Evolutionary conservation across 2,888 invertebrate species (phyloP), one percentile per base, ranked within the genome.

Genomic region (Hydroisotoma schaefferi): DNA sequence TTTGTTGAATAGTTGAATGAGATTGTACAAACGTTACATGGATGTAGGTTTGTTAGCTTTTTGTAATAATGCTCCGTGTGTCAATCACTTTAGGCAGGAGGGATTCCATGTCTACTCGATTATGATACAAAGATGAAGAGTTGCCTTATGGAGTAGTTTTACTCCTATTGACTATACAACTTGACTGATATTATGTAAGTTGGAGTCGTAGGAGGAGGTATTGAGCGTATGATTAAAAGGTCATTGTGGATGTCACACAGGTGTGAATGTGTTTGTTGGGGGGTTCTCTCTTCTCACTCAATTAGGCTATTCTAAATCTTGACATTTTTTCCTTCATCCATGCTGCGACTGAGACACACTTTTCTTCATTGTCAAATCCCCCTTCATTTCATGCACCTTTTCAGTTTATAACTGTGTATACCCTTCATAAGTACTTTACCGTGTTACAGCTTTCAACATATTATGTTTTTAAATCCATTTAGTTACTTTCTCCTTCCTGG

Each of bases 201-300:
- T 47, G 49, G 57, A 49, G 38, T 37, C 37, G 8, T 18, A 8
- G 40, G 20, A 20, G 48, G 52, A 37, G 52, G 29, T 52, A 37
- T 55, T 53, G 57, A 57, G 49, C 48, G 54, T 55, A 57, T 64
- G 68, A 68, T 65, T 68, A 68, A 68, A 68, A 70, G 68, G 70
- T 70, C 68, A 67, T 59, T 58, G 53, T 55, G 46, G 55, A 59
- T 70, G 70, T 68, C 70, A 68, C 69, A 69, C 70, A 70, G 68
- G 68, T 70, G 68, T 70, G 70, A 70, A 52, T 29, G 29, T 52
- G 51, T 52, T 15, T 52, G 61, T 66, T 55, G 66, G 64, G 68
- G 65, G 59, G 56, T 52, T 22, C 51, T 23, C 47, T 60, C 67
- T 70, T 70, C 65, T 70, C 70, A 70, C 70, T 70, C 70, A 70